Conservation (phyloP, 2,113 vertebrate genomes). For the Myiagra hebetior region DNA sequence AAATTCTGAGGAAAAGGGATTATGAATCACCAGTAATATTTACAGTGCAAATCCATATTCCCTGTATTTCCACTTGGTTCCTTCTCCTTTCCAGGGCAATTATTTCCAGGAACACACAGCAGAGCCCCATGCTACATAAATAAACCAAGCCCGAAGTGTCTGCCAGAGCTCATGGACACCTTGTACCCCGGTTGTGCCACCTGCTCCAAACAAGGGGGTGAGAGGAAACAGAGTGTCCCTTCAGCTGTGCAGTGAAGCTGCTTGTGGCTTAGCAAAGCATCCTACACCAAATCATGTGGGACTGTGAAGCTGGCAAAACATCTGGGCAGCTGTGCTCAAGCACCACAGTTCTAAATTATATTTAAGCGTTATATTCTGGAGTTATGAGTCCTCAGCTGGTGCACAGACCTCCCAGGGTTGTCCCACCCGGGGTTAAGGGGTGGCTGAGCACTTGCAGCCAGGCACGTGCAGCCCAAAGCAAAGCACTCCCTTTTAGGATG, state of each 20-base stretch:
- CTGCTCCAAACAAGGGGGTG: not conserved
- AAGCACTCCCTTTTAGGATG: not conserved
- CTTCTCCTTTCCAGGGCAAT: not conserved
- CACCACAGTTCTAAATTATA: not conserved
- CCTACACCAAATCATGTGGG: not conserved
- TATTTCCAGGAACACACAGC: not conserved
- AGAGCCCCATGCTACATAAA: not conserved
- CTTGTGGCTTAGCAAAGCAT: not conserved
- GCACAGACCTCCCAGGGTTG: not conserved
- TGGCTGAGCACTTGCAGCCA: not conserved
- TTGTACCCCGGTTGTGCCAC: not conserved
- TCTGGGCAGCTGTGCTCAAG: not conserved
- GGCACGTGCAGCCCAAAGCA: not conserved
- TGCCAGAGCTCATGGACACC: not conserved
- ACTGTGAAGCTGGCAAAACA: not conserved
- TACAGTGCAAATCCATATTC: not conserved
- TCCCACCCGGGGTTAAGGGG: not conserved
- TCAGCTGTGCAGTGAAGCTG: not conserved
- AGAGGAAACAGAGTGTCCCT: not conserved
- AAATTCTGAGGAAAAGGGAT: constrained; percentile 33
- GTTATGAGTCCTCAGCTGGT: not conserved
- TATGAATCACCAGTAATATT: constrained; percentile 42
- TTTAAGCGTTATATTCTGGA: not conserved
- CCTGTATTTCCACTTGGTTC: not conserved
- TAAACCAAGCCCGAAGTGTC: not conserved